These are phyloP conservation scores for Paradoxurus hermaphroditus DNA, from an alignment of 2,113 vertebrate genomes.

Conservation along the genomic window DNA sequence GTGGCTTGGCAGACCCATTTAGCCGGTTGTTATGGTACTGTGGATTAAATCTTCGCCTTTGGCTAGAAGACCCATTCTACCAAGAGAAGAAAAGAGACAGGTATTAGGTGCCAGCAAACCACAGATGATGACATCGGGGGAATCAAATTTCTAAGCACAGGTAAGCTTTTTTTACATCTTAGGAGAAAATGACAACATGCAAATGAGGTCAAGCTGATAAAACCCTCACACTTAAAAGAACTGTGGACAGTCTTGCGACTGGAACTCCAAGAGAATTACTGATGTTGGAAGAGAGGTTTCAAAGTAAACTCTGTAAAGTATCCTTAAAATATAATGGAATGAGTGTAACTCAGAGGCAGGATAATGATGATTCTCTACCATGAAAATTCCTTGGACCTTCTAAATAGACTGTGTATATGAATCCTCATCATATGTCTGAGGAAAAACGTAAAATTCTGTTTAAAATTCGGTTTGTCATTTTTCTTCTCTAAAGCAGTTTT, in stretches of 20 bases:
- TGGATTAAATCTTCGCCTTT: constrained; percentile 84
- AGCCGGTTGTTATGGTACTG: constrained; percentile 81
- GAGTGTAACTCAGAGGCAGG: background rate
- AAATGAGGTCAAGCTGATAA: background rate
- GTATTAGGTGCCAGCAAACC: constrained; percentile 38
- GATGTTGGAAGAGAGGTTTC: background rate
- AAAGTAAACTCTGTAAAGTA: background rate
- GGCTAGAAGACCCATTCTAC: constrained; percentile 82
- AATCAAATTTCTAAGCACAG: background rate
- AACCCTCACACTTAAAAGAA: background rate
- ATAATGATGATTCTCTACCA: background rate
- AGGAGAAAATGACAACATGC: background rate
- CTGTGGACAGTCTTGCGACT: background rate
- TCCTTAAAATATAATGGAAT: background rate
- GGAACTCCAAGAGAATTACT: background rate
- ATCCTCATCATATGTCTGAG: background rate
- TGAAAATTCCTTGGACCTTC: background rate
- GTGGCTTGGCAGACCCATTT: constrained; percentile 78
- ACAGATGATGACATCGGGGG: background rate
- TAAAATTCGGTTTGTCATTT: background rate
- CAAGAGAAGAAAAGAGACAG: constrained; percentile 49
- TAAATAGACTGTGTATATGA: background rate
- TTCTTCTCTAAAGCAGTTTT: constrained; percentile 6
- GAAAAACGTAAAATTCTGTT: constrained; percentile 12
- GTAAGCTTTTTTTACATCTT: background rate